phyloP scores from a whole-genome alignment of 2,888 invertebrate genomes.

The Cremastobaeus sp. region DNA sequence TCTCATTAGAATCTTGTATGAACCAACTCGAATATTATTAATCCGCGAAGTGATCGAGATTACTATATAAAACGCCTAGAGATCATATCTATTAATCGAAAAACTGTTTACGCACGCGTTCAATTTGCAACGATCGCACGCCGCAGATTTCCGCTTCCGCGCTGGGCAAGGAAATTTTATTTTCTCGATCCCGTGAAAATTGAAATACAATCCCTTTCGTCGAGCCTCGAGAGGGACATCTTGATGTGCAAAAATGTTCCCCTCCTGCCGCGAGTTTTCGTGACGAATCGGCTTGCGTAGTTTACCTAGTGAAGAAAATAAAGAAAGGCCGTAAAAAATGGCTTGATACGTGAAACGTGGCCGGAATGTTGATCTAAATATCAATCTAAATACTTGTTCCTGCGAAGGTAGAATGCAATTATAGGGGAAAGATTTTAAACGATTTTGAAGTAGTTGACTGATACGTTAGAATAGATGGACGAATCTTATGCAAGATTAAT shows the following conservation, averaged over 20 bases:
- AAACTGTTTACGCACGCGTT: slow-evolving; percentile 37
- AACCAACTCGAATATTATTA: no score
- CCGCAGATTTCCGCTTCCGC: slow-evolving; percentile 38
- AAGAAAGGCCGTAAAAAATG: slow-evolving; percentile 56
- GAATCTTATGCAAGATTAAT: no score
- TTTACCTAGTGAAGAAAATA: slow-evolving; percentile 58
- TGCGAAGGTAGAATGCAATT: slow-evolving; percentile 42
- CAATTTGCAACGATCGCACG: slow-evolving; percentile 44
- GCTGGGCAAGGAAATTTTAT: slow-evolving; percentile 63
- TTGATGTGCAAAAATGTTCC: slow-evolving; percentile 37
- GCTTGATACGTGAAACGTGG: slow-evolving; percentile 55
- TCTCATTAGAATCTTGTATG: no score
- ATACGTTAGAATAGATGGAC: neutral
- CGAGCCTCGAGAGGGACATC: slow-evolving; percentile 51
- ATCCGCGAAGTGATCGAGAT: no score
- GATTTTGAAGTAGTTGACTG: no score
- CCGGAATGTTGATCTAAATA: slow-evolving; percentile 44
- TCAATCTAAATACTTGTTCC: slow-evolving; percentile 41
- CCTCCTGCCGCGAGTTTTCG: slow-evolving; percentile 8
- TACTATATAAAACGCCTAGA: slow-evolving; percentile 6
- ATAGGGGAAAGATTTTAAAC: slow-evolving; percentile 43
- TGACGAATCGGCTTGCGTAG: slow-evolving; percentile 37
- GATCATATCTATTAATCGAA: slow-evolving; percentile 11
- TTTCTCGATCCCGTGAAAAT: slow-evolving; percentile 67
- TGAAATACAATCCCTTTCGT: slow-evolving; percentile 67